phyloP scores from a whole-genome alignment of 2,113 vertebrate genomes.

The Aix galericulata region DNA sequence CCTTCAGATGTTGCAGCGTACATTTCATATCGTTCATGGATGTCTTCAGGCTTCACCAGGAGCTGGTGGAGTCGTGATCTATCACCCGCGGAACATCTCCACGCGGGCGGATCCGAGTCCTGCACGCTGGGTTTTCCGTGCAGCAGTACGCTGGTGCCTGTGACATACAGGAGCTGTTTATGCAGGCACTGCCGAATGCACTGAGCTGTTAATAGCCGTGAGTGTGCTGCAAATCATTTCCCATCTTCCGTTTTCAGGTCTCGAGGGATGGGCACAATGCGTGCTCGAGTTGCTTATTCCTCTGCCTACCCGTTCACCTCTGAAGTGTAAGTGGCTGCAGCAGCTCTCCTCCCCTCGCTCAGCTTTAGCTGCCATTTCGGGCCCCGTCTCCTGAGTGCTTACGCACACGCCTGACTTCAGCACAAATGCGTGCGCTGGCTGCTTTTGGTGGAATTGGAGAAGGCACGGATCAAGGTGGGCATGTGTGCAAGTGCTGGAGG shows the following conservation, averaged over 20 bases:
- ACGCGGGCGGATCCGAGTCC: neutral
- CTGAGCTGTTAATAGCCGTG: fast-evolving
- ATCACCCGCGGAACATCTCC: neutral
- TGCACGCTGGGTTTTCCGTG: neutral
- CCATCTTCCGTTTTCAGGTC: neutral
- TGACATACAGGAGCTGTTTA: neutral
- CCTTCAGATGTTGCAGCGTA: neutral
- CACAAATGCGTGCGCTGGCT: fast-evolving
- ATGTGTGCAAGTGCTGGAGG: neutral
- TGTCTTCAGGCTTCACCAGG: neutral
- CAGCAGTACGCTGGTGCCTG: neutral
- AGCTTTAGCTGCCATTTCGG: neutral
- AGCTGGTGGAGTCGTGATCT: neutral
- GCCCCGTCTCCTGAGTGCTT: neutral
- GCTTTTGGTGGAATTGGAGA: neutral
- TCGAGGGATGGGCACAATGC: neutral
- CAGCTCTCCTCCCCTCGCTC: neutral
- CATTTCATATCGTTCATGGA: neutral
- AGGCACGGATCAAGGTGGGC: neutral
- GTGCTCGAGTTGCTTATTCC: neutral
- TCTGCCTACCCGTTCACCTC: neutral
- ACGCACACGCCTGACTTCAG: fast-evolving
- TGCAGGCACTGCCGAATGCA: neutral
- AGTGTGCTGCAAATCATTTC: neutral
- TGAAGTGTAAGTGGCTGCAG: neutral